Evolutionary conservation across 2,797 vertebrate genomes (phyloP).

Genomic region (Diplodus puntazzo): DNA sequence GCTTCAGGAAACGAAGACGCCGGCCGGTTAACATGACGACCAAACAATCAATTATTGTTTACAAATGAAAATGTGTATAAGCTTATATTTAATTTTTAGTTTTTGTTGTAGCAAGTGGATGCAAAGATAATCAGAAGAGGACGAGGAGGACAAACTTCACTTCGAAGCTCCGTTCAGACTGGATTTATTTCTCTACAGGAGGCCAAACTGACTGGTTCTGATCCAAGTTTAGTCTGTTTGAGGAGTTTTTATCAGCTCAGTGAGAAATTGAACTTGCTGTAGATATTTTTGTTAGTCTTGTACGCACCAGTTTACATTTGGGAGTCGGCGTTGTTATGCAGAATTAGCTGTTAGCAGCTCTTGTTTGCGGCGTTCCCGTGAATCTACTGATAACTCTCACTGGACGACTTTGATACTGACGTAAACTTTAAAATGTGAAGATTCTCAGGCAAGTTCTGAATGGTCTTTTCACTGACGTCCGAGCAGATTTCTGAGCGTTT

Average conservation of each 20-base stretch:
- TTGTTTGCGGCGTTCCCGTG: too few species aligned
- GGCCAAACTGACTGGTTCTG: too few species aligned
- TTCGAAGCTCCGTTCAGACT: background rate
- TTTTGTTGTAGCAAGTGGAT: slow-evolving; percentile 9
- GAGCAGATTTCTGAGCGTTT: too few species aligned
- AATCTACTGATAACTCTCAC: too few species aligned
- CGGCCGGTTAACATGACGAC: background rate
- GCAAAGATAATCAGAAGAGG: slow-evolving; percentile 51
- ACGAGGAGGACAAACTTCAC: background rate
- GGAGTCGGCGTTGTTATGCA: too few species aligned
- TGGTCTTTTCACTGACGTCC: background rate
- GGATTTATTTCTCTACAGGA: background rate
- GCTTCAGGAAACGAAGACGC: background rate
- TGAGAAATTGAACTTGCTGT: too few species aligned
- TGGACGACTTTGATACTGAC: background rate
- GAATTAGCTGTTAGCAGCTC: background rate
- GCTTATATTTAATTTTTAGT: slow-evolving; percentile 39
- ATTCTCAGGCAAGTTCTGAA: background rate
- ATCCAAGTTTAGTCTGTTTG: background rate
- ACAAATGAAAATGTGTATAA: slow-evolving; percentile 21
- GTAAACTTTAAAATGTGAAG: background rate
- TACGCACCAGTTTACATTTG: too few species aligned
- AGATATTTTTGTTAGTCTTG: too few species aligned
- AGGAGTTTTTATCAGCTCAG: too few species aligned
- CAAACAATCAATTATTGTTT: slow-evolving; percentile 15